A percentile compares a stretch with the other conserved stretches of the same genome.
Evolutionary conservation across 2,888 invertebrate genomes (phyloP).

Genomic region (Euzophera pinguis): DNA sequence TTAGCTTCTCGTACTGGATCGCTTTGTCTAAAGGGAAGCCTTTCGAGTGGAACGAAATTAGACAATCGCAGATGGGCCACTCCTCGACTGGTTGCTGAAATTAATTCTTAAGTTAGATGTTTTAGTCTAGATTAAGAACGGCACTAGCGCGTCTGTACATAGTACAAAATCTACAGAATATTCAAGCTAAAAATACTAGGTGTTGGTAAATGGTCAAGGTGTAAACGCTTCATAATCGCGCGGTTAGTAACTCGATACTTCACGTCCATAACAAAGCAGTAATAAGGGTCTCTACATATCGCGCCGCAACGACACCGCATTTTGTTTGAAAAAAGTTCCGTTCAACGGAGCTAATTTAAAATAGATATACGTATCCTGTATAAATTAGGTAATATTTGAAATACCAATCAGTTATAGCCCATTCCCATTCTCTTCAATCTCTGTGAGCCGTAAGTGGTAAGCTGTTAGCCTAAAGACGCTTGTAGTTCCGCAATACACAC

Average conservation of each 20-base stretch:
- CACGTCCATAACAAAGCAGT: slow-evolving; percentile 38
- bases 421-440: too few species aligned
- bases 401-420: too few species aligned
- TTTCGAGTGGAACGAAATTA: slow-evolving; percentile 98
- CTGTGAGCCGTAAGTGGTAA: too few species aligned
- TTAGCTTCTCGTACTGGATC: slow-evolving; percentile 94
- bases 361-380: too few species aligned
- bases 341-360: too few species aligned
- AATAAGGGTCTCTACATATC: slow-evolving; percentile 10
- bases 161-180: not conserved
- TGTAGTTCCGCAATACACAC: too few species aligned
- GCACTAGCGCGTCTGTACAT: not conserved
- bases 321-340: too few species aligned
- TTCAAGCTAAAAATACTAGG: not conserved
- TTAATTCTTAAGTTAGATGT: slow-evolving; percentile 9
- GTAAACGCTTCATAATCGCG: slow-evolving; percentile 17
- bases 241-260: slow-evolving; percentile 42
- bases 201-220: slow-evolving; percentile 9
- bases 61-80: slow-evolving; percentile 98
- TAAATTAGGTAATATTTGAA: too few species aligned
- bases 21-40: slow-evolving; percentile 99
- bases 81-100: slow-evolving; percentile 94
- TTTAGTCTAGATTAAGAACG: not conserved
- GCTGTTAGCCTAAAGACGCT: too few species aligned
- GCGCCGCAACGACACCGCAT: not conserved